Percentiles rank a stretch among this genome's conserved stretches.
Evolutionary conservation across 2,888 invertebrate species (phyloP).

Genomic region (Eledona agricola): DNA sequence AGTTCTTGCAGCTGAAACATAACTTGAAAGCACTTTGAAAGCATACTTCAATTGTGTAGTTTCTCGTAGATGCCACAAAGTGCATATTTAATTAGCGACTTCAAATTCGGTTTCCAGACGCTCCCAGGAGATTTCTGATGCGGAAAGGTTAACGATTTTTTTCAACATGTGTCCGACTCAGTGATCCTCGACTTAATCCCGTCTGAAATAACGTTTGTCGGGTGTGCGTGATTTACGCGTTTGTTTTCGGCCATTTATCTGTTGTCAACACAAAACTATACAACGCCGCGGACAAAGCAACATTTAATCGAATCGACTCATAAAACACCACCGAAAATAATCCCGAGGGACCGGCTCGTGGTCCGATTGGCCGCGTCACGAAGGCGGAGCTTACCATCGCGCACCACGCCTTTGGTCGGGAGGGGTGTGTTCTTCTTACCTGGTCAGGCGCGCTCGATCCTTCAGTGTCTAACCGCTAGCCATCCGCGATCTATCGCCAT

Average conservation of each 20-base stretch:
- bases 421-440: constrained; percentile 53
- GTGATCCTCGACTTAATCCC: too few species aligned
- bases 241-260: constrained; percentile 17
- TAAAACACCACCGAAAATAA: constrained; percentile 35
- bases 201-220: too few species aligned
- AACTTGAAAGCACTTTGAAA: too few species aligned
- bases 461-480: constrained; percentile 55
- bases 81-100: too few species aligned
- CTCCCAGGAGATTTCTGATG: too few species aligned
- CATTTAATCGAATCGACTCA: constrained; percentile 28
- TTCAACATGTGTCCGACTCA: too few species aligned
- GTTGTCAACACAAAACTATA: constrained; percentile 29
- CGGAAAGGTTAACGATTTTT: too few species aligned
- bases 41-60: too few species aligned
- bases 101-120: too few species aligned
- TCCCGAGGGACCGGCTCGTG: constrained; percentile 28
- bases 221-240: constrained; percentile 17
- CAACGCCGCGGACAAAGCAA: constrained; percentile 25
- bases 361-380: constrained; percentile 44
- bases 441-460: constrained; percentile 43
- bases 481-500: constrained; percentile 54
- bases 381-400: constrained; percentile 48
- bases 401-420: constrained; percentile 14
- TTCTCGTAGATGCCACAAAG: too few species aligned
- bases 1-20: too few species aligned